phyloP scores from a whole-genome alignment of 2,113 vertebrate genomes.

The Fulica atra region DNA sequence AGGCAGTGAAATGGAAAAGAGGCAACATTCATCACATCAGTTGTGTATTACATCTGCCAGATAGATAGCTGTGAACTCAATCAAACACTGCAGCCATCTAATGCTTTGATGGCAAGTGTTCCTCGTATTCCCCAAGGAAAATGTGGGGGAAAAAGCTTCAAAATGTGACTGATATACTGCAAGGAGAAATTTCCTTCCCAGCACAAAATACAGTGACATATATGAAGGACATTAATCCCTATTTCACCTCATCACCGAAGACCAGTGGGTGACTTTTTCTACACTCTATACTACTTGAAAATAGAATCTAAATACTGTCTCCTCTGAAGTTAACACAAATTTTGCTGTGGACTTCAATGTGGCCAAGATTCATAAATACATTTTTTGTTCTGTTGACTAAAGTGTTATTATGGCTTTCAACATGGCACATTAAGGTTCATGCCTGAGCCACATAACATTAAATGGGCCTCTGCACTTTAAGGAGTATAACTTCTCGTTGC shows the following conservation, averaged over 20 bases:
- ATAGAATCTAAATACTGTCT: not conserved
- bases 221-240: not conserved
- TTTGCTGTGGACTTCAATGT: not conserved
- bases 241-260: not conserved
- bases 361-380: not conserved
- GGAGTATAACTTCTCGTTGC: not conserved
- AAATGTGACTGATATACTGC: not conserved
- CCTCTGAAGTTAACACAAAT: not conserved
- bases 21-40: not conserved
- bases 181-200: not conserved
- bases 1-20: not conserved
- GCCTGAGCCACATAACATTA: not conserved
- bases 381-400: not conserved
- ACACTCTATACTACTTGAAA: not conserved
- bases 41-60: not conserved
- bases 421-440: not conserved
- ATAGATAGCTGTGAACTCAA: not conserved
- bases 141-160: rapidly evolving
- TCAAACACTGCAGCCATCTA: not conserved
- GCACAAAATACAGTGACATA: not conserved
- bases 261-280: not conserved
- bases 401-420: not conserved
- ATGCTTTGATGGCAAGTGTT: not conserved
- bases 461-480: not conserved
- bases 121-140: not conserved